phyloP scores from a whole-genome alignment of 2,888 invertebrate species.

The Zele albiditarsus region DNA sequence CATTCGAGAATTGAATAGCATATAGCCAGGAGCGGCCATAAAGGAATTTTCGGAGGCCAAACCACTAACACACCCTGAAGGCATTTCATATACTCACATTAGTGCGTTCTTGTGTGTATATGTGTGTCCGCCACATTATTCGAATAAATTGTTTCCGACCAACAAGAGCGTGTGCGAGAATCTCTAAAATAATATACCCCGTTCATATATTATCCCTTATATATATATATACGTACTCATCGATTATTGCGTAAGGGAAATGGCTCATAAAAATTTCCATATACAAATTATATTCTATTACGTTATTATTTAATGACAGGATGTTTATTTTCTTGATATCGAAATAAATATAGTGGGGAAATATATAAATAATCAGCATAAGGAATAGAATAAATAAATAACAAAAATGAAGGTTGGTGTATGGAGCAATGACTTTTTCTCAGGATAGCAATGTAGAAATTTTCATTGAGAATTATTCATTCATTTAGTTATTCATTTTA shows the following conservation, averaged over 20 bases:
- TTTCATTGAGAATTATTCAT: not conserved
- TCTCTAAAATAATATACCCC: not conserved
- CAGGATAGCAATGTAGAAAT: not conserved
- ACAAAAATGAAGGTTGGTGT: not conserved
- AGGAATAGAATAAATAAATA: not conserved
- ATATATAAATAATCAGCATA: not conserved
- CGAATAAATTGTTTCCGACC: slow-evolving; percentile 12
- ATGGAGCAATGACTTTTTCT: not conserved
- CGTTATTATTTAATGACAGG: not conserved
- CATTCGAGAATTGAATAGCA: slow-evolving; percentile 6
- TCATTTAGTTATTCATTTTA: not conserved
- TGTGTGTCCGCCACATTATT: not conserved
- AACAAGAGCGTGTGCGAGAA: not conserved
- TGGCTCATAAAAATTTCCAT: slow-evolving; percentile 6
- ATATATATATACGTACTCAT: not conserved
- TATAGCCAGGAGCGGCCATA: not conserved
- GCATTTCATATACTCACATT: not conserved
- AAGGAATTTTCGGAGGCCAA: slow-evolving; percentile 9
- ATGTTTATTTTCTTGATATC: not conserved
- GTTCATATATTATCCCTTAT: not conserved
- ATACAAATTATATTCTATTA: slow-evolving; percentile 8
- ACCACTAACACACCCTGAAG: not conserved
- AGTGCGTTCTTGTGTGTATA: not conserved
- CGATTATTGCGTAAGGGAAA: slow-evolving; percentile 13
- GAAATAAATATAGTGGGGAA: not conserved